Evolutionary conservation across 2,113 vertebrate species (phyloP).

Genomic region (Atractosteus spatula): DNA sequence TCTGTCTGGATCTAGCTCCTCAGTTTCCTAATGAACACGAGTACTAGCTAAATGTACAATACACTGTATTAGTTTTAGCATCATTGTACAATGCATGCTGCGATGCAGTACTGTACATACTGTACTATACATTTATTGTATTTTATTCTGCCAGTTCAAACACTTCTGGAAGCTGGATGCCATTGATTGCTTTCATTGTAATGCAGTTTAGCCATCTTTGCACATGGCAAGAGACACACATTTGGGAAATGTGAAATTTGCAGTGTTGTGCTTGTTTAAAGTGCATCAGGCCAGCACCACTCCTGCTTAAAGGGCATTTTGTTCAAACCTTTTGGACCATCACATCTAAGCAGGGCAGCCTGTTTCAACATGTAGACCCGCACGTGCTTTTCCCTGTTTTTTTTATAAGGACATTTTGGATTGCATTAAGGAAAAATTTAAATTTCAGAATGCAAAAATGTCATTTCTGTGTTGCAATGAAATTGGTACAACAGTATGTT

Average conservation of each 20-base stretch:
- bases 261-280: not conserved
- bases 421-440: conserved; percentile 12
- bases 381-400: not conserved
- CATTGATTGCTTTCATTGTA: too few species aligned
- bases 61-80: too few species aligned
- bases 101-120: too few species aligned
- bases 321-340: not conserved
- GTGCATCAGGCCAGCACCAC: not conserved
- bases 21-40: too few species aligned
- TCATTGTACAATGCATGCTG: too few species aligned
- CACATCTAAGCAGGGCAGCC: not conserved
- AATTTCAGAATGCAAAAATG: not conserved
- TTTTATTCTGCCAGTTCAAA: too few species aligned
- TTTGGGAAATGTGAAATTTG: not conserved
- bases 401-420: not conserved
- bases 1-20: too few species aligned
- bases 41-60: too few species aligned
- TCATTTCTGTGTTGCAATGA: not conserved
- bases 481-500: conserved; percentile 4
- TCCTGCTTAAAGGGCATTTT: not conserved
- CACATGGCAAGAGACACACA: not conserved
- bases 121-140: too few species aligned
- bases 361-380: not conserved
- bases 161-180: too few species aligned
- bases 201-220: too few species aligned